Base-by-base conservation (phyloP, 2,113 vertebrate species). In the Forbesichthys papilliferus region DNA sequence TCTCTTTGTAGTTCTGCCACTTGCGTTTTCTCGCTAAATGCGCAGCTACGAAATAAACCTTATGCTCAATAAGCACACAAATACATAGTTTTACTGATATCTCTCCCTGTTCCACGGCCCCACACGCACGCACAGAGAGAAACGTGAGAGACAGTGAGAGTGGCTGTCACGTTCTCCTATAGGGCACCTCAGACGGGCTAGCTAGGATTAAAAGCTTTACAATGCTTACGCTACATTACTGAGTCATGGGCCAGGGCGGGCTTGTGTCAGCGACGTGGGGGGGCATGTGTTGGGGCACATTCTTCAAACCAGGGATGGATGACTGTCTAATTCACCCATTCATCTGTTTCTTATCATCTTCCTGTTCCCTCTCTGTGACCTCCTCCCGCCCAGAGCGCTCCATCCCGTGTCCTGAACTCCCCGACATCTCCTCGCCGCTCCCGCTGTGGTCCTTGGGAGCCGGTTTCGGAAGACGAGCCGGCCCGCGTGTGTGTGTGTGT, bases 1-100 rank as follows among this genome's bases (percentile, higher is more conserved):
- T 80, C 75, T 82, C 82, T 87, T 85, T 86, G 83, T 68, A 73
- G 75, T 84, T 88, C 72, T 86, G 77, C 86, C 81, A 87, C 77
- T 81, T 81, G 73, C 16, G 60, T 42, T 79, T 69, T 67, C 62
- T 59, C 81, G 69, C 78, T 58, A 68, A 56, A 42, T 42, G 36
- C 7, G 36, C 36, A 42, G 36, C 36, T 62, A 77, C 59, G 73
- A 75, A 80, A 16, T 14, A 82, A 85, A 74, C 77, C 79, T 71
- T 72, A 85, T 78, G 78, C 79, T 81, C 70, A 69, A 79, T 77
- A 81, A 65, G 79, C 36, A 54, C 52, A n/a, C 66, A 66, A n/a
- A 66, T 52, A 55, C 52, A 55, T 33, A 33, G 51, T 36, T 20
- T 33, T 48, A 64, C 62, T 42, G 7, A 8, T 42, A 5, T 42